A percentile compares a stretch with the other conserved stretches of the same genome.
Conservation (phyloP, 1,140 invertebrate genomes). For the Hypsibius dujardini region DNA sequence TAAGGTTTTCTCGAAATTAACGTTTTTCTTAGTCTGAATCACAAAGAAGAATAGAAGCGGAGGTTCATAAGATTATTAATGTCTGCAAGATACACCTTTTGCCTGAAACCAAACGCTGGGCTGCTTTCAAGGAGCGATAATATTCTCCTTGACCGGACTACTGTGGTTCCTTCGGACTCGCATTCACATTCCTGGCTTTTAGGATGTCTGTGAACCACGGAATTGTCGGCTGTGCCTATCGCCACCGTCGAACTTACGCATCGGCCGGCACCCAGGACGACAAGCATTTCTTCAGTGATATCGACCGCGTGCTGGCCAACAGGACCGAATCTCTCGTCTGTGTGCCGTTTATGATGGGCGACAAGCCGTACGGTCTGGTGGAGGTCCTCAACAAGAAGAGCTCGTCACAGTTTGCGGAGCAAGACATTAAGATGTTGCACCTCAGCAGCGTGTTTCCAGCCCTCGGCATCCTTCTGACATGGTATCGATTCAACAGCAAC, state of each 20-base stretch:
- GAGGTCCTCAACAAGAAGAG: slow-evolving; percentile 12
- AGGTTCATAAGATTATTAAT: no score
- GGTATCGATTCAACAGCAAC: background rate
- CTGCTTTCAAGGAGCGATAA: no score
- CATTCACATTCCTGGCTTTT: background rate
- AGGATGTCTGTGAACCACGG: slow-evolving; percentile 8
- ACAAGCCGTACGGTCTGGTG: background rate
- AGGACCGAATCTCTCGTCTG: slow-evolving; percentile 11
- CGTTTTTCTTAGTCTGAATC: no score
- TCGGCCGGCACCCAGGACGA: background rate
- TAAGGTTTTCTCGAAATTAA: no score
- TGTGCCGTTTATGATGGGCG: background rate
- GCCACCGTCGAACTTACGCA: slow-evolving; percentile 11
- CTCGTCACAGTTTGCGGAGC: background rate
- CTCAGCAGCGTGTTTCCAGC: slow-evolving; percentile 13
- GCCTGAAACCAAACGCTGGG: no score
- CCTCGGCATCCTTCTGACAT: background rate
- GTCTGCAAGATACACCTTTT: no score
- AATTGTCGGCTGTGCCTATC: slow-evolving; percentile 6
- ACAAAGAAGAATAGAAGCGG: no score
- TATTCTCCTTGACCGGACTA: no score
- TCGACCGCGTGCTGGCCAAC: background rate
- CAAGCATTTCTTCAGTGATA: slow-evolving; percentile 1
- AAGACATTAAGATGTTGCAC: slow-evolving; percentile 8
- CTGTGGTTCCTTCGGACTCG: no score